Conservation (phyloP, 2,888 invertebrate genomes). For the Phorcus lineatus region DNA sequence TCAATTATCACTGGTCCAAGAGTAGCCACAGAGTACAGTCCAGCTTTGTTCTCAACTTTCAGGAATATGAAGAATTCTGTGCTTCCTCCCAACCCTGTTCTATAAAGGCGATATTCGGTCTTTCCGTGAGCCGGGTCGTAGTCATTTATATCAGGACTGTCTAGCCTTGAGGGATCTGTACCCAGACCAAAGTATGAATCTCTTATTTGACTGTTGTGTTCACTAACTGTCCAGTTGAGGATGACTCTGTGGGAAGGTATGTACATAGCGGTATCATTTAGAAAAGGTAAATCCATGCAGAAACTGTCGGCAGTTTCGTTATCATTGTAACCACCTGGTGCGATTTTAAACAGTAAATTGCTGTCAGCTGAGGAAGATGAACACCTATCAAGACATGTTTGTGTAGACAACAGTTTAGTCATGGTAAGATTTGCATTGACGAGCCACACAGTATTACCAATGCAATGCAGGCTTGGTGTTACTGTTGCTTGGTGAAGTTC, state of each 20-base stretch:
- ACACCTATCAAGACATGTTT: constrained; percentile 30
- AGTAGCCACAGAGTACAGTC: constrained; percentile 27
- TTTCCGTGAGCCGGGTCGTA: constrained; percentile 39
- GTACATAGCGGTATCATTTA: constrained; percentile 30
- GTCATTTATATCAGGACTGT: constrained; percentile 35
- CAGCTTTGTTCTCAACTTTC: constrained; percentile 47
- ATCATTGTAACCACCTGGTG: not conserved
- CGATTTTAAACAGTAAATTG: constrained; percentile 21
- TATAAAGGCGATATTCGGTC: constrained; percentile 32
- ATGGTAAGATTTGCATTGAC: constrained; percentile 37
- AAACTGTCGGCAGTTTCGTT: constrained; percentile 19
- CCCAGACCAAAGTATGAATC: constrained; percentile 47
- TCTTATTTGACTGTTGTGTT: constrained; percentile 47
- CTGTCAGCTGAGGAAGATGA: not conserved
- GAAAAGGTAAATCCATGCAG: constrained; percentile 9
- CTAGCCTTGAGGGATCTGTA: not conserved
- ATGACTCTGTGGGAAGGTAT: constrained; percentile 46
- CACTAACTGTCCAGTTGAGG: constrained; percentile 42
- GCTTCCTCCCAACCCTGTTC: constrained; percentile 40
- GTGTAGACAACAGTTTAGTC: constrained; percentile 17
- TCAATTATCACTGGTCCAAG: constrained; percentile 50
- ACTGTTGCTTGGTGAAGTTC: not conserved
- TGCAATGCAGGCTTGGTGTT: not conserved
- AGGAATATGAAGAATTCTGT: constrained; percentile 43
- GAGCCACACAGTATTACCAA: constrained; percentile 31